These are phyloP conservation scores for Rousettus madagascariensis DNA, from an alignment of 2,797 vertebrate genomes.

Conservation along the genomic window DNA sequence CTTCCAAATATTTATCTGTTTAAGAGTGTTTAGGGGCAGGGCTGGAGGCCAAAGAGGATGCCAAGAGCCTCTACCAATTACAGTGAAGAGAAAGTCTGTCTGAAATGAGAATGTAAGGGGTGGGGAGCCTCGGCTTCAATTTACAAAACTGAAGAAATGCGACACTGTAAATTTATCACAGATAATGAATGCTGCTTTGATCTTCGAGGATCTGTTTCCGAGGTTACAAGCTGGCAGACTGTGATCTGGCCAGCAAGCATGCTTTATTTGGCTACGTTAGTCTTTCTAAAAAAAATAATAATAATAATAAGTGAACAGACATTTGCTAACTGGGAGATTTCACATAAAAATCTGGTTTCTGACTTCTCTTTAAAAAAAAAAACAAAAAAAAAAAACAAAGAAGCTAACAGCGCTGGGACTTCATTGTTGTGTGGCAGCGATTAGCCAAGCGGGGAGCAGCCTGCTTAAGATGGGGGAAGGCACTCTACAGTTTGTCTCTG, in stretches of 20 bases:
- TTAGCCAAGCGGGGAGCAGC: neutral
- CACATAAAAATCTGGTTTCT: neutral
- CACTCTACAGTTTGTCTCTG: neutral
- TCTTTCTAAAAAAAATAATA: neutral
- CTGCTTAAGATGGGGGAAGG: neutral
- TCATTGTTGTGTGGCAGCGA: fast-evolving
- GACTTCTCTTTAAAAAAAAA: neutral
- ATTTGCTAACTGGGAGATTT: neutral
- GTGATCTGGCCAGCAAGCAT: neutral
- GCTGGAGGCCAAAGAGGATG: neutral
- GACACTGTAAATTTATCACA: neutral
- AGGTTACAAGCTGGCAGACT: neutral
- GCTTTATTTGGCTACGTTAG: constrained; percentile 20
- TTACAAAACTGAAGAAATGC: neutral
- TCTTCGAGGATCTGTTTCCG: neutral
- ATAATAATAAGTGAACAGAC: neutral
- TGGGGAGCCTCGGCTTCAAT: neutral
- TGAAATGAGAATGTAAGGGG: neutral
- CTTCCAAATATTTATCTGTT: constrained; percentile 67
- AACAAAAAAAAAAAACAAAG: neutral
- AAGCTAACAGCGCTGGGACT: neutral
- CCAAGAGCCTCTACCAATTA: neutral
- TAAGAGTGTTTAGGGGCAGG: constrained; percentile 40
- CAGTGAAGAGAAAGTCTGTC: neutral
- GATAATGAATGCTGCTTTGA: neutral